A percentile compares a stretch with the other conserved stretches of the same genome.
Evolutionary conservation across 2,888 invertebrate genomes (phyloP).

Genomic region (Habrosyne pyritoides): DNA sequence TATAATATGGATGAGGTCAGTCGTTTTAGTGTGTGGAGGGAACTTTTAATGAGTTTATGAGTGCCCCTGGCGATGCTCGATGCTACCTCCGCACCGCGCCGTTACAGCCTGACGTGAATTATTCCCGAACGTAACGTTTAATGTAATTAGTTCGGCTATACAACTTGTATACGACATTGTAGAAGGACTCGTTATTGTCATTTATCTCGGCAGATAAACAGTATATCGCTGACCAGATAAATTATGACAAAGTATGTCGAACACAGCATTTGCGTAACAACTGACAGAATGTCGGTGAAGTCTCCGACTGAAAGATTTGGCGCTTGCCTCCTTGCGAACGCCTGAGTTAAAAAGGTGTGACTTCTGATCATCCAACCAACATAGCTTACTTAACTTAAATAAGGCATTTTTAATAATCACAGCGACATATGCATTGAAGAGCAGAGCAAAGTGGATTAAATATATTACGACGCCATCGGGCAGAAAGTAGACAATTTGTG

Average conservation of each 20-base stretch:
- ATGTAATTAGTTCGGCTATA: conserved; percentile 43
- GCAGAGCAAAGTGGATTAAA: no score
- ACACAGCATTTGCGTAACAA: background rate
- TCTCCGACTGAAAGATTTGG: no score
- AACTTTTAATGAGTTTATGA: conserved; percentile 81
- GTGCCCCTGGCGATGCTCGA: conserved; percentile 45
- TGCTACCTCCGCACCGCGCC: conserved; percentile 39
- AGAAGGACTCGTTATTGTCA: conserved; percentile 13
- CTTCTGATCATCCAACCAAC: no score
- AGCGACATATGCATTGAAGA: no score
- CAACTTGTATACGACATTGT: conserved; percentile 13
- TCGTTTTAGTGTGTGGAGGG: conserved; percentile 68
- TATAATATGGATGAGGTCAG: conserved; percentile 66
- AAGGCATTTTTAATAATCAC: no score
- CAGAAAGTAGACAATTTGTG: no score
- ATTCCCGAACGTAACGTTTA: conserved; percentile 51
- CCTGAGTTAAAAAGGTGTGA: no score
- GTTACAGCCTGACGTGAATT: conserved; percentile 31
- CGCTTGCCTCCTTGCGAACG: no score
- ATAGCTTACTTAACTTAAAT: no score
- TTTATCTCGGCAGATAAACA: conserved; percentile 10
- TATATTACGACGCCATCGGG: no score
- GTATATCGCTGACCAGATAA: background rate
- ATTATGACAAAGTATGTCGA: background rate
- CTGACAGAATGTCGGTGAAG: no score